Conservation (phyloP, 2,888 invertebrate species). For the Phengaris arion region DNA sequence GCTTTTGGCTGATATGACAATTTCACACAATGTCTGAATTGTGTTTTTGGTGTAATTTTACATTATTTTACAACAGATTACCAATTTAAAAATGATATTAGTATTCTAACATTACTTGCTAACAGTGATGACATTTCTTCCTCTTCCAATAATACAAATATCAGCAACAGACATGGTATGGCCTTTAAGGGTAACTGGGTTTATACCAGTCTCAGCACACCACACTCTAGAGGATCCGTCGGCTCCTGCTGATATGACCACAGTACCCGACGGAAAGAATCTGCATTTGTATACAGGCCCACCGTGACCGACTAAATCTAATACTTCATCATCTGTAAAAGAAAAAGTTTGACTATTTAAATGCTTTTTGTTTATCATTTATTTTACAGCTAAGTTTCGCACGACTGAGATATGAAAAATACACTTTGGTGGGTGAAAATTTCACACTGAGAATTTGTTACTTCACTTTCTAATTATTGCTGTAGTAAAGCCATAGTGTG, state of each 20-base stretch:
- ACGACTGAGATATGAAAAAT: background rate
- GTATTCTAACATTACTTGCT: conserved; percentile 70
- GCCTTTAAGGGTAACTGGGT: conserved; percentile 83
- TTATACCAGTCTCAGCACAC: conserved; percentile 84
- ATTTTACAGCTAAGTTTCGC: background rate
- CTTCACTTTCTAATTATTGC: no score
- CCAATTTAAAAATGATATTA: background rate
- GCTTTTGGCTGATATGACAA: no score
- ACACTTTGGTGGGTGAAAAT: no score
- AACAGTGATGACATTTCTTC: conserved; percentile 84
- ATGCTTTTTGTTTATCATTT: background rate
- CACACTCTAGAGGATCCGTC: conserved; percentile 85
- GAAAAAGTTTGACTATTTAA: background rate
- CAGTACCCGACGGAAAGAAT: conserved; percentile 86
- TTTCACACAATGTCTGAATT: no score
- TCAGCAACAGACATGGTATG: conserved; percentile 83
- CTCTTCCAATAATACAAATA: conserved; percentile 82
- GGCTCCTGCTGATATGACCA: conserved; percentile 83
- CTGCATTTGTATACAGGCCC: conserved; percentile 83
- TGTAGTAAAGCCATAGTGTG: no score
- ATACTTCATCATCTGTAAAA: conserved; percentile 61
- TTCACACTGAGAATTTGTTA: no score
- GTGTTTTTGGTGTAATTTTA: no score
- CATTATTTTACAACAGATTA: background rate
- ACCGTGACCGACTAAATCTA: conserved; percentile 81